Evolutionary conservation across 2,113 vertebrate species (phyloP).

Genomic region (Scophthalmus maximus): DNA sequence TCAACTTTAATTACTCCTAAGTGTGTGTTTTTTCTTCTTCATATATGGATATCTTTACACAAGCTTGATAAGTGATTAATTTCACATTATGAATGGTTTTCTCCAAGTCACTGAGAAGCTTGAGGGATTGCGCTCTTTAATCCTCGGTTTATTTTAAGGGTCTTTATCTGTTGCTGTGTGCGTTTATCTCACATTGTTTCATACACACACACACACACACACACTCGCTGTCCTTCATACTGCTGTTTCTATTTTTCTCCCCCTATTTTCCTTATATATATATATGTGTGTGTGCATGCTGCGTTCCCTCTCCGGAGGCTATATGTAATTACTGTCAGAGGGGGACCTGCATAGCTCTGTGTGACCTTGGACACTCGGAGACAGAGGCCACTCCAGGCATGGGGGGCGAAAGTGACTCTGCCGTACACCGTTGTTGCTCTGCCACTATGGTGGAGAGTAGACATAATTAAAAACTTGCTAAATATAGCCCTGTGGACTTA

Average conservation of each 20-base stretch:
- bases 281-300: constrained; percentile 20
- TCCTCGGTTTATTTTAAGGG: constrained; percentile 60
- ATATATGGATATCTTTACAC: constrained; percentile 58
- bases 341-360: constrained; percentile 71
- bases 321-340: constrained; percentile 80
- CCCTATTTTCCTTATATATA: constrained; percentile 19
- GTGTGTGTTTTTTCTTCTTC: constrained; percentile 30
- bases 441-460: constrained; percentile 13
- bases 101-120: constrained; percentile 60
- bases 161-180: constrained; percentile 60
- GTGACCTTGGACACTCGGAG: constrained; percentile 74
- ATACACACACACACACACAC: constrained; percentile 21
- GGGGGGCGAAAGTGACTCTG: constrained; percentile 32
- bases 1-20: constrained; percentile 74
- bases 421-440: constrained; percentile 28
- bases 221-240: constrained; percentile 22
- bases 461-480: constrained; percentile 45
- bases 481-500: constrained; percentile 31
- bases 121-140: constrained; percentile 65
- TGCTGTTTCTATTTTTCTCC: constrained; percentile 16
- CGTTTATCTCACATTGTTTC: constrained; percentile 65
- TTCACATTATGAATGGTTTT: constrained; percentile 49
- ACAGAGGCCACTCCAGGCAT: constrained; percentile 65
- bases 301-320: constrained; percentile 71
- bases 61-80: constrained; percentile 61